Percentiles rank a stretch among this genome's conserved stretches.
These are phyloP conservation scores for Sesia bembeciformis DNA, from an alignment of 2,888 invertebrate species.

Conservation along the genomic window DNA sequence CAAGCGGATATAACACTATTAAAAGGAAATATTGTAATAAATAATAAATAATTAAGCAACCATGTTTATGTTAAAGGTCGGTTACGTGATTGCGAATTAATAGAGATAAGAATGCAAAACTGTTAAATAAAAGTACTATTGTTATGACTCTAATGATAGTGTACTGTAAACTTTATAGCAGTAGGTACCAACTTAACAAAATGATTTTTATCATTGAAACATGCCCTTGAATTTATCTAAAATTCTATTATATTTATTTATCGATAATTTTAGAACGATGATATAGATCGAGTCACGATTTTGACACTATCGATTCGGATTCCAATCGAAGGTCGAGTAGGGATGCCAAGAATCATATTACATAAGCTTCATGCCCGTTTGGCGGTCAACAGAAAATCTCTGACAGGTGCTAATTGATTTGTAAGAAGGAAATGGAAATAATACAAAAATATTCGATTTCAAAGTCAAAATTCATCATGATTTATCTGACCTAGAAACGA, in stretches of 20 bases:
- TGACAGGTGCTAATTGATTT: too few species aligned
- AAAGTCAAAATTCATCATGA: too few species aligned
- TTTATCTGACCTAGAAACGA: too few species aligned
- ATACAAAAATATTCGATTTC: too few species aligned
- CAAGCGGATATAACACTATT: too few species aligned
- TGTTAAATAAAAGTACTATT: neutral
- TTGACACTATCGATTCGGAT: neutral
- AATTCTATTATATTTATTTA: neutral
- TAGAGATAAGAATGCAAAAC: neutral
- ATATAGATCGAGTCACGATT: constrained; percentile 16
- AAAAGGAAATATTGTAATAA: too few species aligned
- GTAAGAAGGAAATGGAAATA: too few species aligned
- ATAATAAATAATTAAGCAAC: too few species aligned
- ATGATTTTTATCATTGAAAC: neutral
- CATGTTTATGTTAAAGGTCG: too few species aligned
- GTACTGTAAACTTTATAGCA: neutral
- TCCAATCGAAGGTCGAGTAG: neutral
- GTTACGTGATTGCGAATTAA: too few species aligned
- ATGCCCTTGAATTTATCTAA: neutral
- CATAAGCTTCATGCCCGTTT: neutral
- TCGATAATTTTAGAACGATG: neutral
- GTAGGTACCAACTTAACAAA: neutral
- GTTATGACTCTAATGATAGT: neutral
- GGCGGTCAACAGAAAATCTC: neutral
- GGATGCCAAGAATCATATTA: neutral